Evolutionary conservation across 2,888 invertebrate genomes (phyloP), one percentile per base, ranked within the genome.

Genomic region (Rhagonycha lutea): DNA sequence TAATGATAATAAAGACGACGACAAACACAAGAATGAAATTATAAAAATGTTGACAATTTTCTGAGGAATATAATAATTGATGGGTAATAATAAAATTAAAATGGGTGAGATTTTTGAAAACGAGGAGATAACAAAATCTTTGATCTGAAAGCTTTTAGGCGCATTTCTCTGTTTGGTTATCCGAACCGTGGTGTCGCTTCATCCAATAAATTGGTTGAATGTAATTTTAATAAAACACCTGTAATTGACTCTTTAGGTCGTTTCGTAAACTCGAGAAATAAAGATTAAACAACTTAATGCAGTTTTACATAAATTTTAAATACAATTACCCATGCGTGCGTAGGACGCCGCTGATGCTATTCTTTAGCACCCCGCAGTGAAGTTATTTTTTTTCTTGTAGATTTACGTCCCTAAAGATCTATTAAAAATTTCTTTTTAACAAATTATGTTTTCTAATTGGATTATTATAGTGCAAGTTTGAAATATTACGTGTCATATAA

Each of bases 271-370:
- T 67, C 68, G 28, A 68, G 68, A 68, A 72, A 72, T 72, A 72
- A 68, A 72, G 72, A 72, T 72, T 72, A 72, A 72, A 71, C 60
- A 68, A 61, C 72, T 47, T 24, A 67, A 67, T 67, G 69, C 23
- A 61, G 63, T 69, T 73, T 73, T 69, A 69, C 73, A 73, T 73
- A 73, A 73, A 73, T 73, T 69, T 69, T 62, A 62, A 62, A 69
- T 73, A 73, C 69, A 73, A 69, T 73, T 69, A 73, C 63, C 62
- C 24, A 7, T 65, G 12, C 18, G 14, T 69, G 73, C 69, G 73
- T 73, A 61, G 73, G 73, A 63, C 26, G 61, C 63, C 14, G 24
- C 69, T 26, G 69, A 70, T 65, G 67, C 24, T 70, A 68, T 68
- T 29, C 70, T 74, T 70, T 65, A 67, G 61, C 70, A 47, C 26